Evolutionary conservation across 1,140 invertebrate genomes (phyloP), one percentile per base, ranked within the genome.

Genomic region (Battus philenor): DNA sequence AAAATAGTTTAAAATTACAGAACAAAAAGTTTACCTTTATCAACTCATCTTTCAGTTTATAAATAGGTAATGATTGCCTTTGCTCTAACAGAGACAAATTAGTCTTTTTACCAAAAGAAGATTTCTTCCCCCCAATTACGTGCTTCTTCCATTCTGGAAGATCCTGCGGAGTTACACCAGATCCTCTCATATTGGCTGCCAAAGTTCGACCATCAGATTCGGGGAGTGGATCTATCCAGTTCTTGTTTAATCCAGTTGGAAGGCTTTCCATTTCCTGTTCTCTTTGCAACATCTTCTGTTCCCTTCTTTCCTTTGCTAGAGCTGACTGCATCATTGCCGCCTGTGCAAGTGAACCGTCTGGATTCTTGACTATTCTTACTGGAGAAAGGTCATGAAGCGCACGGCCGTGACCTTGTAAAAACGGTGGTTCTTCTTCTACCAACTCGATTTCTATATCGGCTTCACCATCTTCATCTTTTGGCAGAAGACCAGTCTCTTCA

Each of bases 251-350:
- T 8, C 92, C 93, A 1, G 93, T 91, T 0, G 95, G 94, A 20
- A 93, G 83, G 0, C 94, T 92, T 68, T 96, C 94, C 84, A 95
- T 93, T 84, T 98, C 96, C 60, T 96, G 94, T 72, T 98, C 96
- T 9, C 95, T 85, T 62, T 95, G 94, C 3, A 95, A 71, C 94
- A 97, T 97, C 87, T 97, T 97, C 66, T 93, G 91, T 77, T 99
- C 97, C 33, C 98, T 86, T 32, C 98, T 87, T 78, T 99, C 98
- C 77, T 99, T 99, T 0, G 98, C 95, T 4, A 99, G 75, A 1
- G 98, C 98, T 32, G 94, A 96, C 78, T 99, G 98, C 98, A 99
- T 99, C 96, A 99, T 98, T 0, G 98, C 98, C 0, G 98, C 97
- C 71, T 95, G 98, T 0, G 98, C 98, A 9, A 99, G 83, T 0